Conservation (phyloP, 2,113 vertebrate genomes). For the Oryzias woworae region DNA sequence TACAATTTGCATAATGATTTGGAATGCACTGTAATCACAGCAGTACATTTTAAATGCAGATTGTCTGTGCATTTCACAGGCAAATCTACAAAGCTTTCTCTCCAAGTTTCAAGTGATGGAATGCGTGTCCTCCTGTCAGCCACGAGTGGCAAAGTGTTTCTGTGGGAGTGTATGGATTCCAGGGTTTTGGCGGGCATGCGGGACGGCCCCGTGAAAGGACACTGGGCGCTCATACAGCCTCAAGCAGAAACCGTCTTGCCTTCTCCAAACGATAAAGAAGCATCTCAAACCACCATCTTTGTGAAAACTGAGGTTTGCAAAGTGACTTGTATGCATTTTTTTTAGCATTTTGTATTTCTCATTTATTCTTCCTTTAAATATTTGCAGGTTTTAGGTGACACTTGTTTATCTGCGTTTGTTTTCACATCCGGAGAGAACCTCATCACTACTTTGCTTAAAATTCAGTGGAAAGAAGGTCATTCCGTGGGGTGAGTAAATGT, state of each 20-base stretch:
- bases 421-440: conserved; percentile 83
- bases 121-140: conserved; percentile 77
- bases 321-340: not conserved
- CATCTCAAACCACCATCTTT: conserved; percentile 80
- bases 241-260: conserved; percentile 78
- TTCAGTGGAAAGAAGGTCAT: conserved; percentile 82
- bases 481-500: conserved; percentile 73
- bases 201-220: conserved; percentile 70
- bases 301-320: conserved; percentile 83
- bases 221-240: conserved; percentile 82
- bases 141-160: conserved; percentile 78
- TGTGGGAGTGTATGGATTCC: conserved; percentile 85
- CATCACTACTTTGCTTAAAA: conserved; percentile 80
- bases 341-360: not conserved
- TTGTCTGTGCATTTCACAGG: conserved; percentile 59
- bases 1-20: no score
- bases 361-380: conserved; percentile 2
- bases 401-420: conserved; percentile 85
- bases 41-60: not conserved
- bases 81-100: conserved; percentile 63
- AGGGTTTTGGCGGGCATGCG: conserved; percentile 59
- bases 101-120: conserved; percentile 87
- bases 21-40: not conserved
- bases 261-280: conserved; percentile 85
- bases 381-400: conserved; percentile 82